Base-by-base conservation (phyloP, 2,888 invertebrate species). In the Orgyia antiqua region DNA sequence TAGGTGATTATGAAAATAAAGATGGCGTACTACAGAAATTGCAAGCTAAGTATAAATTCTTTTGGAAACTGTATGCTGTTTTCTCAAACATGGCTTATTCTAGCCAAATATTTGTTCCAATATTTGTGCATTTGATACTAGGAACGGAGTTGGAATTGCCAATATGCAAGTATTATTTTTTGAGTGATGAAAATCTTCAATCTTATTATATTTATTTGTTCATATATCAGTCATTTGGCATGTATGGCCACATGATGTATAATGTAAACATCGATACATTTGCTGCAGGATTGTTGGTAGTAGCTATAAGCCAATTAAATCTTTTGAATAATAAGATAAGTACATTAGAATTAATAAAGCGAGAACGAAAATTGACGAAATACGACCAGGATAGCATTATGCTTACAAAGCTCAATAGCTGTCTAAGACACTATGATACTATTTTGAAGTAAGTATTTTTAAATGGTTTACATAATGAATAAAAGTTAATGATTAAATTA, bases 161-260 rank as follows among this genome's bases (percentile, higher is more conserved):
- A 2, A 54, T 82, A 40, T 76, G 72, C 42, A 66, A 68, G 43
- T 83, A 77, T 49, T 76, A 73, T 46, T 83, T 83, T 42, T 51
- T 83, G 29, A 61, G 49, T 11, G 65, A 70, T 7, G 60, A 72
- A 25, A 12, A 51, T 2, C 51, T 69, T 10, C 38, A 58, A 3
- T 45, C 50, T 1, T 69, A 72, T 52, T 78, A 69, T 36, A 13
- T 42, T 10, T 51, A 56, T 31, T 70, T 52, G 54, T 76, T 52
- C 17, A 24, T 71, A 13, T 83, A 78, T 36, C 79, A 80, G 42
- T 53, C 68, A 2, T 24, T 68, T 9, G 73, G 76, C 0, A 70
- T 79, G 40, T 79, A 69, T 28, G 67, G 61, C 0, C 78, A 82
- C 30, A 74, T 82, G 82, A 63, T 54, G 29, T 79, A 72, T 30